Percentiles rank a stretch among this genome's conserved stretches.
Evolutionary conservation across 1,140 invertebrate genomes (phyloP).

Genomic region (Ericerus pela): DNA sequence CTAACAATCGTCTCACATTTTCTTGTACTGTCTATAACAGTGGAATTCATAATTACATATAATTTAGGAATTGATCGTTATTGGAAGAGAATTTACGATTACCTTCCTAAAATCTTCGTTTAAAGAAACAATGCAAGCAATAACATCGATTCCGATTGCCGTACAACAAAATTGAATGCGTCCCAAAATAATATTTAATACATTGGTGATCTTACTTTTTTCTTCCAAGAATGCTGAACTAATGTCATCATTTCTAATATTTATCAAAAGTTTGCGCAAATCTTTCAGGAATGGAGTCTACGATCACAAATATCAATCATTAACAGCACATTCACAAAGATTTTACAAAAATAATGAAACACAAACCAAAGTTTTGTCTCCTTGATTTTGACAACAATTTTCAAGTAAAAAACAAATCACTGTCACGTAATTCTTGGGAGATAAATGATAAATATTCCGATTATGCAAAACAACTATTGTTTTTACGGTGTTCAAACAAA

Average conservation of each 20-base stretch:
- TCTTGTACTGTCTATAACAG: neutral
- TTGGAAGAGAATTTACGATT: neutral
- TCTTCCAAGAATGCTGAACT: neutral
- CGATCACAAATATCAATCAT: neutral
- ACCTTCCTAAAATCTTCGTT: neutral
- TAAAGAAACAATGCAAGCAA: neutral
- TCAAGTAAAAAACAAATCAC: neutral
- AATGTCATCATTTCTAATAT: neutral
- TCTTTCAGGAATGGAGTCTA: neutral
- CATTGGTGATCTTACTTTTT: neutral
- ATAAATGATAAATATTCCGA: too few species aligned
- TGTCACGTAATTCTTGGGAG: neutral
- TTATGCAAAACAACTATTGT: too few species aligned
- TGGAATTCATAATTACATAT: neutral
- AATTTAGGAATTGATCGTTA: slow-evolving; percentile 1
- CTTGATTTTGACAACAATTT: neutral
- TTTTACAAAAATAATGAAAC: neutral
- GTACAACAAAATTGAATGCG: neutral
- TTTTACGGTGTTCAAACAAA: too few species aligned
- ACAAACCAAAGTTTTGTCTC: neutral
- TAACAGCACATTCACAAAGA: neutral
- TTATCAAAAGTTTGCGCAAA: neutral
- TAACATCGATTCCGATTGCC: neutral
- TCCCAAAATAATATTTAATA: neutral
- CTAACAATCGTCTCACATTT: neutral